These are phyloP conservation scores for Tetragonisca angustula DNA, from an alignment of 2,888 invertebrate species.

Conservation along the genomic window DNA sequence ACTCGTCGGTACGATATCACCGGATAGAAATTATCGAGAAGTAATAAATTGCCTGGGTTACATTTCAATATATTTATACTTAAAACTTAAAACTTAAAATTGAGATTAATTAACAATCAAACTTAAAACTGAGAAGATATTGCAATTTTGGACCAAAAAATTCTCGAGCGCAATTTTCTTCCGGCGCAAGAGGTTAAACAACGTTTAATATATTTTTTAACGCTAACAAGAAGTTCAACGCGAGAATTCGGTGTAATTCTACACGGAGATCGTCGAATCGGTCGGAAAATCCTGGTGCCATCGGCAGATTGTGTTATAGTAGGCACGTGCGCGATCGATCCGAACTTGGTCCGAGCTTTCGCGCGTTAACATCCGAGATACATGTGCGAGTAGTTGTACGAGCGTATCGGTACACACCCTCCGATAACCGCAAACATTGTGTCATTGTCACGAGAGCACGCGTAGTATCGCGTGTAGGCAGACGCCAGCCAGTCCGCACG, in stretches of 20 bases:
- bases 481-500: slow-evolving; percentile 61
- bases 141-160: too few species aligned
- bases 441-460: slow-evolving; percentile 72
- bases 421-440: slow-evolving; percentile 71
- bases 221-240: too few species aligned
- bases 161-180: too few species aligned
- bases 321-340: neutral
- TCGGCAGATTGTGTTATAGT: slow-evolving; percentile 30
- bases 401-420: slow-evolving; percentile 59
- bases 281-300: neutral
- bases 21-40: too few species aligned
- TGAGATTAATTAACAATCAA: too few species aligned
- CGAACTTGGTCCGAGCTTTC: slow-evolving; percentile 32
- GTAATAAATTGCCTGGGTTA: too few species aligned
- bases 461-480: slow-evolving; percentile 72
- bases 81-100: too few species aligned
- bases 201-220: too few species aligned
- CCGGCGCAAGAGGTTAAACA: too few species aligned
- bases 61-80: too few species aligned
- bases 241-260: neutral
- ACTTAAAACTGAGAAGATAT: too few species aligned
- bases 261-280: neutral
- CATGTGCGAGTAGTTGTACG: slow-evolving; percentile 31
- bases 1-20: too few species aligned
- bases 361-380: slow-evolving; percentile 30